Percentiles rank a stretch among this genome's conserved stretches.
Conservation (phyloP, 2,113 vertebrate genomes). For the Passerina amoena region DNA sequence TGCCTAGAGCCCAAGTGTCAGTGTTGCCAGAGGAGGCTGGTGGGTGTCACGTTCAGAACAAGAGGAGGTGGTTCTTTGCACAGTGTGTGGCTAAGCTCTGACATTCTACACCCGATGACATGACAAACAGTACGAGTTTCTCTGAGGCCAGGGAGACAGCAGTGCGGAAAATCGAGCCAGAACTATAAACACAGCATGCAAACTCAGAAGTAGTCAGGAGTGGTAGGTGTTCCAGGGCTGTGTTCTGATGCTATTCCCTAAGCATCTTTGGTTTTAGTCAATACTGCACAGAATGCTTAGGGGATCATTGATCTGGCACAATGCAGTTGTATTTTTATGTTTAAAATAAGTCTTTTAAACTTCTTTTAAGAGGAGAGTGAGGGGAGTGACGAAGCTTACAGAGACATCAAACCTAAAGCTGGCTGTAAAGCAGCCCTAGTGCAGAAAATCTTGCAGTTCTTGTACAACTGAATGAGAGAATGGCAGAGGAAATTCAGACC, state of each 20-base stretch:
- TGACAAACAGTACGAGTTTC: not conserved
- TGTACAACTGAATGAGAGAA: not conserved
- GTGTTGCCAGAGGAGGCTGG: not conserved
- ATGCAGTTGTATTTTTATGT: not conserved
- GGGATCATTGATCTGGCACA: not conserved
- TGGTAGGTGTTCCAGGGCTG: not conserved
- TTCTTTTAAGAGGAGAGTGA: not conserved
- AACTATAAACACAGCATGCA: not conserved
- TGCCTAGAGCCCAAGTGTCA: not conserved
- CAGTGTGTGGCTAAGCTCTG: not conserved
- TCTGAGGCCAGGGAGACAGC: not conserved
- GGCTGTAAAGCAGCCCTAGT: not conserved
- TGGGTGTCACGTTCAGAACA: slow-evolving; percentile 2
- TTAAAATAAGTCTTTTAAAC: not conserved
- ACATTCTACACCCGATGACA: not conserved
- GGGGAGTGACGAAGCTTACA: not conserved
- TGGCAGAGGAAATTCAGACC: not conserved
- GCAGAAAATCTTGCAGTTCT: not conserved
- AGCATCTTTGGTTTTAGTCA: not conserved
- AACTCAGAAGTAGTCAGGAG: not conserved
- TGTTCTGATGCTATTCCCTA: not conserved
- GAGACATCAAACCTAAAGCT: not conserved
- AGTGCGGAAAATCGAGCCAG: not conserved
- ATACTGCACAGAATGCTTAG: not conserved
- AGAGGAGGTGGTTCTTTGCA: slow-evolving; percentile 37